These are phyloP conservation scores for Gadopsis bispinosus DNA, from an alignment of 2,797 vertebrate genomes.

Conservation along the genomic window DNA sequence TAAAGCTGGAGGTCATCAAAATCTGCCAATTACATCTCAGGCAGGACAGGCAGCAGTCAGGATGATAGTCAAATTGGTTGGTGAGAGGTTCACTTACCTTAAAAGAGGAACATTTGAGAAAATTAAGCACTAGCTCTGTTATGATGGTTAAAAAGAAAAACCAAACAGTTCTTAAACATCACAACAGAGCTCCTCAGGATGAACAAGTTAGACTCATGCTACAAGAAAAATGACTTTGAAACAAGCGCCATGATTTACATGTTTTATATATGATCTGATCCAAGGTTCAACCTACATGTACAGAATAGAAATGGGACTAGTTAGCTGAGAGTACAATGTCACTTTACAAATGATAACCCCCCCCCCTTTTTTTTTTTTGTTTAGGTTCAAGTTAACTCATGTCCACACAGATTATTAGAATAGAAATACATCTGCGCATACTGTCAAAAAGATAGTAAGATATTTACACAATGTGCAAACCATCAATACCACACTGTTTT, in stretches of 20 bases:
- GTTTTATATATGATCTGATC: slow-evolving; percentile 91
- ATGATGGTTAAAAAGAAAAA: not conserved
- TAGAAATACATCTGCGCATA: slow-evolving; percentile 82
- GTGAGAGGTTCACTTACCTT: slow-evolving; percentile 74
- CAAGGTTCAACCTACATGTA: slow-evolving; percentile 89
- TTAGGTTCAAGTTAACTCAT: slow-evolving; percentile 75
- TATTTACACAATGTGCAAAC: slow-evolving; percentile 88
- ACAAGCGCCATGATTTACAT: slow-evolving; percentile 88
- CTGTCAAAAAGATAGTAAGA: slow-evolving; percentile 76
- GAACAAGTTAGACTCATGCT: not conserved
- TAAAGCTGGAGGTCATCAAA: slow-evolving; percentile 1
- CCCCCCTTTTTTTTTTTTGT: slow-evolving; percentile 61
- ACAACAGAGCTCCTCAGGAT: not conserved
- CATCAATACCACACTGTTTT: slow-evolving; percentile 74
- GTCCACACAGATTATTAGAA: slow-evolving; percentile 72
- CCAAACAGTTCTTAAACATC: slow-evolving; percentile 1
- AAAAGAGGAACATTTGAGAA: slow-evolving; percentile 39
- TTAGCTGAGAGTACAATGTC: slow-evolving; percentile 73
- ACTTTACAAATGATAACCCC: slow-evolving; percentile 78
- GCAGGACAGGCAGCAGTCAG: not conserved
- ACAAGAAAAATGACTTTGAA: slow-evolving; percentile 75
- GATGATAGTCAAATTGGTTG: not conserved
- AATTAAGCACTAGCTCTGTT: slow-evolving; percentile 11
- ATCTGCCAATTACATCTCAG: not conserved
- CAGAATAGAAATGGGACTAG: slow-evolving; percentile 88